Conservation (phyloP, 2,888 invertebrate species). For the Altica lythri region DNA sequence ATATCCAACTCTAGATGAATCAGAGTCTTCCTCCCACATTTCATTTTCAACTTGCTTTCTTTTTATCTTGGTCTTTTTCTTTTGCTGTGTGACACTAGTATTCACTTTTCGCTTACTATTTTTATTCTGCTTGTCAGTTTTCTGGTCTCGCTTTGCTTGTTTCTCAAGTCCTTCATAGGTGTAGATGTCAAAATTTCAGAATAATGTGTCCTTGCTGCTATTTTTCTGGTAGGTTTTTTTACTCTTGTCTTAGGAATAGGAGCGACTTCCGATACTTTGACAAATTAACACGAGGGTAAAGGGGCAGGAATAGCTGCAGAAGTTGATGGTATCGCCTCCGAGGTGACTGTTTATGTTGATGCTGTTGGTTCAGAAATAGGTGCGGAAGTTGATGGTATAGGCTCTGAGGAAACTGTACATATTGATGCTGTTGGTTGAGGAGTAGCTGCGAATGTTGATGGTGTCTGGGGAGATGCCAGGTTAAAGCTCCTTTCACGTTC, state of each 20-base stretch:
- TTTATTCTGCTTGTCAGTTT: too few relatives aligned
- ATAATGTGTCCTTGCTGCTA: conserved; percentile 13
- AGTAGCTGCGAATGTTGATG: not conserved
- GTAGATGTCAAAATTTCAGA: conserved; percentile 16
- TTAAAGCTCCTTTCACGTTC: conserved; percentile 15
- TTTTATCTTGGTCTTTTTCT: not conserved
- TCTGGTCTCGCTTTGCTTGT: not conserved
- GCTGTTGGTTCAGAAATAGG: not conserved
- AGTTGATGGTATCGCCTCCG: too few relatives aligned
- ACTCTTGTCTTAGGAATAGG: too few relatives aligned
- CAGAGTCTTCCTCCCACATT: not conserved
- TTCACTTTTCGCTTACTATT: not conserved
- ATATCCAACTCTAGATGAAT: too few relatives aligned
- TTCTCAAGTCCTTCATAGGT: conserved; percentile 12
- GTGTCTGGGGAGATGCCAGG: conserved; percentile 2
- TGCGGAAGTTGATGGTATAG: not conserved
- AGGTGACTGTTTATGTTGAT: too few relatives aligned
- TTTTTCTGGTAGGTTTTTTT: too few relatives aligned
- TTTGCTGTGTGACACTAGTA: not conserved
- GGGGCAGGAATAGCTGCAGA: too few relatives aligned
- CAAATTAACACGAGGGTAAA: too few relatives aligned
- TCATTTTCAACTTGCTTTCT: not conserved
- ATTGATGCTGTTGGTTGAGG: conserved; percentile 1
- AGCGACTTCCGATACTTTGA: too few relatives aligned
- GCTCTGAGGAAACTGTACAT: too few relatives aligned